Conservation (phyloP, 2,888 invertebrate species). For the Lutraria lutraria region DNA sequence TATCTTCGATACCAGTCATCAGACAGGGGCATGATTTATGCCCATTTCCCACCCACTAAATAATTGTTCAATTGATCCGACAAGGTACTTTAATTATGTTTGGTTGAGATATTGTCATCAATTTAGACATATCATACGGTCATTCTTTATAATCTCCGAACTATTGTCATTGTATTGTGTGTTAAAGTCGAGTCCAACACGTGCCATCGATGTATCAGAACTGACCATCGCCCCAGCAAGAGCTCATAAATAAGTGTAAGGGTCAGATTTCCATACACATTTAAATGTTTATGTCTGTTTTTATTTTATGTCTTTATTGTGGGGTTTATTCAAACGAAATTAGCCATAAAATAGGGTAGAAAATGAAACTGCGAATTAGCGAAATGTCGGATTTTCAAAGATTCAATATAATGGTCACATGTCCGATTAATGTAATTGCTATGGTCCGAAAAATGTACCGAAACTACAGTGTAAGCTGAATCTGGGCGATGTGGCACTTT, state of each 20-base stretch:
- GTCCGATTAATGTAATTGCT: conserved; percentile 25
- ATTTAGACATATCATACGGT: conserved; percentile 13
- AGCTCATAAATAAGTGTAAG: conserved; percentile 30
- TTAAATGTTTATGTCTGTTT: conserved; percentile 32
- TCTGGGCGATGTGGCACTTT: conserved; percentile 11
- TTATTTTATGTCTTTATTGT: conserved; percentile 43
- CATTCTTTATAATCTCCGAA: conserved; percentile 27
- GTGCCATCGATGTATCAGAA: conserved; percentile 32
- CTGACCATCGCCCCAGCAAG: conserved; percentile 30
- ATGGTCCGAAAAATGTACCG: conserved; percentile 12
- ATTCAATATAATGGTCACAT: conserved; percentile 21
- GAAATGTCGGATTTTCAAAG: conserved; percentile 11
- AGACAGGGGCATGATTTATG: background rate
- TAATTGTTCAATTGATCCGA: background rate
- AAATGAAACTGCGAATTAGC: conserved; percentile 45
- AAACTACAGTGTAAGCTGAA: background rate
- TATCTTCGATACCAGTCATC: background rate
- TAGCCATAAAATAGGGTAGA: background rate
- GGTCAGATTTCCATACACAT: conserved; percentile 31
- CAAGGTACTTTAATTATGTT: conserved; percentile 14
- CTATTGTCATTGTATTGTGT: conserved; percentile 24
- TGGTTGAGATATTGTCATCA: background rate
- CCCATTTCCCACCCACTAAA: background rate
- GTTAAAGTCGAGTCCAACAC: conserved; percentile 13
- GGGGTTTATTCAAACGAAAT: conserved; percentile 10